Conservation (phyloP, 2,113 vertebrate genomes). For the Ochotona princeps region DNA sequence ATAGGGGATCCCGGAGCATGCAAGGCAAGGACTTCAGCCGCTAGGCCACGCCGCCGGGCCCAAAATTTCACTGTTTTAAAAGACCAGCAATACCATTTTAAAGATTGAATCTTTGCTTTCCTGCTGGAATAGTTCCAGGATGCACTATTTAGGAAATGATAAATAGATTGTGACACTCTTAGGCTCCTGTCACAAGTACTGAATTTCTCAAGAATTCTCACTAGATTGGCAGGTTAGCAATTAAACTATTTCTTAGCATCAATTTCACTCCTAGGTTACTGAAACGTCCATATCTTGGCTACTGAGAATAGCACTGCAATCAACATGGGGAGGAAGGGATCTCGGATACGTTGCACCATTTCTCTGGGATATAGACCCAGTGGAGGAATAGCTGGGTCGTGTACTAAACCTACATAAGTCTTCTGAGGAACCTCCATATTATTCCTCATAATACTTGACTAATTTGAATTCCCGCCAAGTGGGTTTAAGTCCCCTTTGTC, state of each 20-base stretch:
- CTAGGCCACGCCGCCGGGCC: too few species aligned
- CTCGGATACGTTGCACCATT: neutral
- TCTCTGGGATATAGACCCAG: neutral
- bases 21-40: too few species aligned
- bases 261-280: neutral
- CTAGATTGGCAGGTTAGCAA: neutral
- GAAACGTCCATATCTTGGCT: neutral
- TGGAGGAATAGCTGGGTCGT: neutral
- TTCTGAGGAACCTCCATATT: neutral
- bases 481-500: neutral
- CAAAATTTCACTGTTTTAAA: slow-evolving; percentile 9
- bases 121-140: neutral
- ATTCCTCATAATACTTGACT: neutral
- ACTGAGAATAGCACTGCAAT: neutral
- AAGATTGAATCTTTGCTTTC: neutral
- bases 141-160: neutral
- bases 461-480: neutral
- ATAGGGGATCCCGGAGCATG: too few species aligned
- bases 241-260: neutral
- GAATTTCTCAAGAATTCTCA: slow-evolving; percentile 23
- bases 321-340: neutral
- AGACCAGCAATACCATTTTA: neutral
- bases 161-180: neutral
- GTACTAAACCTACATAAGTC: neutral
- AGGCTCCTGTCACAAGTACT: neutral